Evolutionary conservation across 2,113 vertebrate species (phyloP).

Genomic region (Phrynosoma blainvillii): DNA sequence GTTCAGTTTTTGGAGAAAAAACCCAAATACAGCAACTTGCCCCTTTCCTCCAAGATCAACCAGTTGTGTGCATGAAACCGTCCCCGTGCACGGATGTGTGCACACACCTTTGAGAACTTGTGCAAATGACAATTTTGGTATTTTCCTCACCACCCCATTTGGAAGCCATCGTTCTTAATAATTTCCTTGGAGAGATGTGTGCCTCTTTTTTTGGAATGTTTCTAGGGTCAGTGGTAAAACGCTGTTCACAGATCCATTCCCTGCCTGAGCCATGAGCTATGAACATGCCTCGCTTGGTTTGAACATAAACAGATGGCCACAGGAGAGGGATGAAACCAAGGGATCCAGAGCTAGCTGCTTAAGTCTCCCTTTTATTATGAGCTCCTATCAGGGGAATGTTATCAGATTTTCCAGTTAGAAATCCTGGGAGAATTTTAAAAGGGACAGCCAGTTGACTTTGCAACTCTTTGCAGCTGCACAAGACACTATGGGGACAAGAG

Average conservation of each 20-base stretch:
- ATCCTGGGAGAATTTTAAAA: background rate
- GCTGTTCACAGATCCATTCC: background rate
- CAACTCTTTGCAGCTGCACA: background rate
- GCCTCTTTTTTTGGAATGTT: background rate
- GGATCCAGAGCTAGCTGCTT: background rate
- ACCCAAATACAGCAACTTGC: no score
- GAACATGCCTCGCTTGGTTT: background rate
- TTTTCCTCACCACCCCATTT: background rate
- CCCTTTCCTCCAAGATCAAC: background rate
- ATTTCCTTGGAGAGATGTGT: background rate
- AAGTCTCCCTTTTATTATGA: background rate
- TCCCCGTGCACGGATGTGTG: no score
- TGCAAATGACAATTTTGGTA: no score
- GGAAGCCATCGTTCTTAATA: background rate
- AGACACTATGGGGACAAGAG: background rate
- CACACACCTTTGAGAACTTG: no score
- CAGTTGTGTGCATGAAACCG: no score
- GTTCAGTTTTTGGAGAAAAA: no score
- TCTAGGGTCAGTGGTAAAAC: background rate
- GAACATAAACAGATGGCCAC: background rate
- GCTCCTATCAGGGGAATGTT: background rate
- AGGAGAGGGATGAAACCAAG: background rate
- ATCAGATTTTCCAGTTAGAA: conserved; percentile 15
- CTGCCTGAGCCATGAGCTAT: background rate
- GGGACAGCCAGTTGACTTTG: background rate